These are phyloP conservation scores for Agriopis aurantiaria DNA, from an alignment of 2,888 invertebrate species.

Conservation along the genomic window DNA sequence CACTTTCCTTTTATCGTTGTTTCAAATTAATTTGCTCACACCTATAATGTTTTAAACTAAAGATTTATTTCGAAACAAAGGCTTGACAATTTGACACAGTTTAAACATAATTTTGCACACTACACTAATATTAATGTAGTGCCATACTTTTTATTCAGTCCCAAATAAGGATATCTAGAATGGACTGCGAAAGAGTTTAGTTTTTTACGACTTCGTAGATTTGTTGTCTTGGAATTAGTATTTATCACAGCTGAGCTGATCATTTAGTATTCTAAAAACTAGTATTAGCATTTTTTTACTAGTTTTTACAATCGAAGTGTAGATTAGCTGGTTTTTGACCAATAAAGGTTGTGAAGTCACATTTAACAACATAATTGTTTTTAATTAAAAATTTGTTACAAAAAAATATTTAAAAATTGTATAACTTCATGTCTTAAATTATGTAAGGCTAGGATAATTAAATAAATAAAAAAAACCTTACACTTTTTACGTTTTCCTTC, in stretches of 20 bases:
- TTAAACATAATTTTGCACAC: conserved; percentile 31
- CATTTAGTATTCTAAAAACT: conserved; percentile 5
- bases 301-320: conserved; percentile 3
- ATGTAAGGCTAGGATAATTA: too few relatives aligned
- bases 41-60: not conserved
- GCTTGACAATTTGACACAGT: not conserved
- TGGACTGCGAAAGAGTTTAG: conserved; percentile 20
- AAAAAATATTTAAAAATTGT: too few relatives aligned
- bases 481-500: too few relatives aligned
- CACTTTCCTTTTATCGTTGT: not conserved
- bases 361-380: not conserved
- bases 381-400: not conserved
- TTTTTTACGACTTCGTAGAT: conserved; percentile 22
- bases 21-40: not conserved
- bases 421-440: too few relatives aligned
- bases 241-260: conserved; percentile 7
- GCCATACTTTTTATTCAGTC: conserved; percentile 16
- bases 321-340: not conserved
- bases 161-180: conserved; percentile 23
- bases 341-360: conserved; percentile 7
- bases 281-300: conserved; percentile 14
- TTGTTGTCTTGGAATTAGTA: conserved; percentile 21
- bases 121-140: conserved; percentile 24
- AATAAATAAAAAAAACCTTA: too few relatives aligned
- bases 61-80: not conserved